Evolutionary conservation across 2,797 vertebrate species (phyloP).

Genomic region (Lutjanus campechanus): DNA sequence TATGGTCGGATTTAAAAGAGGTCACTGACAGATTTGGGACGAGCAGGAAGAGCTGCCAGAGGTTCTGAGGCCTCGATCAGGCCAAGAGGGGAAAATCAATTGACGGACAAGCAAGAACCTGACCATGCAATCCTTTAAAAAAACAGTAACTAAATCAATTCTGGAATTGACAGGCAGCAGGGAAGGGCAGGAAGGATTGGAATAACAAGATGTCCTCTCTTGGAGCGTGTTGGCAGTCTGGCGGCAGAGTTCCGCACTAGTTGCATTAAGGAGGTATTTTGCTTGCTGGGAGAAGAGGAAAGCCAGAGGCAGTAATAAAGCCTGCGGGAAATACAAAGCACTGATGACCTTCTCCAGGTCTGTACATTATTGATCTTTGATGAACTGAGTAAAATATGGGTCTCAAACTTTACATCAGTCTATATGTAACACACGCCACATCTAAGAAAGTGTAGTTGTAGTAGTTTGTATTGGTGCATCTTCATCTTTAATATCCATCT

Average conservation of each 20-base stretch:
- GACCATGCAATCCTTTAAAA: not conserved
- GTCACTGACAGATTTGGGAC: not conserved
- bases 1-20: not conserved
- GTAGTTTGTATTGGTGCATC: too few relatives aligned
- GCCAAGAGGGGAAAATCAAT: constrained; percentile 8
- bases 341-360: not conserved
- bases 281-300: too few relatives aligned
- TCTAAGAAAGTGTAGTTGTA: too few relatives aligned
- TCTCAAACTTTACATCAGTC: not conserved
- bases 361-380: not conserved
- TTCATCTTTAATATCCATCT: too few relatives aligned
- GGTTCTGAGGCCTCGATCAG: not conserved
- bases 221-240: not conserved
- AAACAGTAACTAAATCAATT: not conserved
- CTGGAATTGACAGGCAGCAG: constrained; percentile 9
- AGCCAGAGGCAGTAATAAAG: not conserved
- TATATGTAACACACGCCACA: too few relatives aligned
- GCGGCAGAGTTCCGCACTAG: not conserved
- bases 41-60: not conserved
- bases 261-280: not conserved
- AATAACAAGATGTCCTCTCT: constrained; percentile 13
- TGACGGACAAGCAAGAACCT: not conserved
- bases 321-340: not conserved
- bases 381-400: not conserved
- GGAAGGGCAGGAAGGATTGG: not conserved